phyloP scores from a whole-genome alignment of 2,797 vertebrate species.

The Cyprinella venusta region DNA sequence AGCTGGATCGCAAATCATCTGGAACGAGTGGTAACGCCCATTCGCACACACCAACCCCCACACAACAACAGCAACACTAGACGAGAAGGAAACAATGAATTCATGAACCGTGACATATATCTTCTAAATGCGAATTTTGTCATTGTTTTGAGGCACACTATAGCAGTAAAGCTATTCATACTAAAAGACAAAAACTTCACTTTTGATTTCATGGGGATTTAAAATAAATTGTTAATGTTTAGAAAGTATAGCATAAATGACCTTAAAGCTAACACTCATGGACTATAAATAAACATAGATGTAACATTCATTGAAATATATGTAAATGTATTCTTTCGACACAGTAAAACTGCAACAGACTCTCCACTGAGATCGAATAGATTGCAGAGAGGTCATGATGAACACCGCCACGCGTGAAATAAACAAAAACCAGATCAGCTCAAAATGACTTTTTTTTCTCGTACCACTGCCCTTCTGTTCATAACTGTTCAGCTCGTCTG shows the following conservation, averaged over 20 bases:
- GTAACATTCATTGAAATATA: slow-evolving; percentile 4
- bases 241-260: neutral
- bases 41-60: too few relatives aligned
- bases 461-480: slow-evolving; percentile 10
- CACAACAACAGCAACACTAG: too few relatives aligned
- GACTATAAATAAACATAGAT: neutral
- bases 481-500: slow-evolving; percentile 49
- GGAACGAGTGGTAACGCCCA: too few relatives aligned
- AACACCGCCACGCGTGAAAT: slow-evolving; percentile 31
- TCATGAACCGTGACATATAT: too few relatives aligned
- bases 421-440: slow-evolving; percentile 39
- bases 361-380: slow-evolving; percentile 14
- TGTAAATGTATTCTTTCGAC: slow-evolving; percentile 25
- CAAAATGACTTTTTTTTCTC: slow-evolving; percentile 1
- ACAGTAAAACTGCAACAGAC: neutral
- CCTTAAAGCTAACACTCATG: neutral
- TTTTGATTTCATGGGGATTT: neutral
- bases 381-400: slow-evolving; percentile 36
- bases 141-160: too few relatives aligned
- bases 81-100: too few relatives aligned
- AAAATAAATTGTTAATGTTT: neutral
- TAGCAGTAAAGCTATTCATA: too few relatives aligned
- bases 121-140: too few relatives aligned
- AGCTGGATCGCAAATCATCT: too few relatives aligned
- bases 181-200: too few relatives aligned